phyloP scores from a whole-genome alignment of 2,888 invertebrate genomes.

The Cantharis flavilabris region DNA sequence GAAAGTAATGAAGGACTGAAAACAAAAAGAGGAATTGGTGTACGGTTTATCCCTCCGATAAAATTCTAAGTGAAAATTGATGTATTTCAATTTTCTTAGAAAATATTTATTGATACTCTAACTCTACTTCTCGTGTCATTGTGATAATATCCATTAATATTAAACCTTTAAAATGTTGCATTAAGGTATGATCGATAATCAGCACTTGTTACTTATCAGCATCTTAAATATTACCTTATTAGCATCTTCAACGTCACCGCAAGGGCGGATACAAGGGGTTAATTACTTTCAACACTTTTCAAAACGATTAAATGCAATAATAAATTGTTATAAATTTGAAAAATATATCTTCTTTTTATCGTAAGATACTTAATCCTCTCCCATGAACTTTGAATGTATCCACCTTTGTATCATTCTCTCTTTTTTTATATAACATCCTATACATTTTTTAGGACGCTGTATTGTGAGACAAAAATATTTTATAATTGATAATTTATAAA shows the following conservation, averaged over 20 bases:
- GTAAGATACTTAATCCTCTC: too few relatives aligned
- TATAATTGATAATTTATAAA: slow-evolving; percentile 7
- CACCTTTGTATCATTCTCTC: not conserved
- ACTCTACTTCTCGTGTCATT: not conserved
- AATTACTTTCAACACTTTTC: too few relatives aligned
- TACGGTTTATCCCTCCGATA: too few relatives aligned
- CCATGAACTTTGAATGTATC: too few relatives aligned
- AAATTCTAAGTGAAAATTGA: not conserved
- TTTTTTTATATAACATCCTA: not conserved
- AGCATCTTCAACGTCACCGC: not conserved
- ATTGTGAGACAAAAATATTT: slow-evolving; percentile 6
- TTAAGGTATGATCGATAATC: not conserved
- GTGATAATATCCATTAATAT: not conserved
- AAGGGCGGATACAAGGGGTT: too few relatives aligned
- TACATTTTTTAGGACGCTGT: not conserved
- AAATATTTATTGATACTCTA: not conserved
- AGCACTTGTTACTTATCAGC: slow-evolving; percentile 6
- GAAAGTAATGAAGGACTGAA: too few relatives aligned
- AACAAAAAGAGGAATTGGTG: too few relatives aligned
- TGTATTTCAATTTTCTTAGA: not conserved
- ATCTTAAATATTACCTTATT: not conserved
- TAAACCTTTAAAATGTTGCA: not conserved
- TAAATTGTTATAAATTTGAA: too few relatives aligned
- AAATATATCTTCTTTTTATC: too few relatives aligned
- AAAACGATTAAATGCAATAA: too few relatives aligned